Evolutionary conservation across 2,113 vertebrate species (phyloP), one percentile per base, ranked within the genome.

Genomic region (Opisthocomus hoazin): DNA sequence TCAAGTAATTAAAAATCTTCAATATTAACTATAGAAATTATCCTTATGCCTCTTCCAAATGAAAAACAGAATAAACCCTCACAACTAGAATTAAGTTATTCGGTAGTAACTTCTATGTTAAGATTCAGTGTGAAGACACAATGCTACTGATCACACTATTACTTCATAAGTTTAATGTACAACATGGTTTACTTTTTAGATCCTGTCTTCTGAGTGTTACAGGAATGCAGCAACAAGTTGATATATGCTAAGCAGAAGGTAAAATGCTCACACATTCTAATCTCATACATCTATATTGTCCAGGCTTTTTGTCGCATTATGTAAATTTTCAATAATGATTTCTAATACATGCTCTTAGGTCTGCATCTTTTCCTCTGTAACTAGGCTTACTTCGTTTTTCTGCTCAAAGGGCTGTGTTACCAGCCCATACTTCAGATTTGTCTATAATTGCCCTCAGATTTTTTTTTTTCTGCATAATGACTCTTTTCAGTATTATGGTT

Each of bases 1-100:
- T 89, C 63, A 94, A 95, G 91, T 91, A 8, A 89, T 64, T 95
- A 39, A 95, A 94, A 90, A 53, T 56, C 87, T 64, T 60, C 92
- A 94, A 80, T 51, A 58, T 15, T 48, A 88, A 94, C 83, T 48
- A 60, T 4, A 77, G 30, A 90, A 89, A 43, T 18, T 54, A 66
- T 22, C 19, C 34, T 57, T 48, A 18, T 53, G 15, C 30, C 8
- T 73, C 32, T 92, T 93, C 10, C 26, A 84, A 81, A 70, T 32
- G 18, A 6, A 78, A 89, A 81, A 56, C 4, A 57, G 76, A 87
- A 46, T 50, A 74, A 75, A 75, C 15, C 4, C 3, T 54, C 11
- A 17, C 23, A 76, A 15, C 14, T 43, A 74, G 10, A 91, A 53
- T 80, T 65, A 74, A 56, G 21, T 71, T 27, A 89, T 21, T 36